phyloP scores from a whole-genome alignment of 2,797 vertebrate species.

The Neosalanx taihuensis region DNA sequence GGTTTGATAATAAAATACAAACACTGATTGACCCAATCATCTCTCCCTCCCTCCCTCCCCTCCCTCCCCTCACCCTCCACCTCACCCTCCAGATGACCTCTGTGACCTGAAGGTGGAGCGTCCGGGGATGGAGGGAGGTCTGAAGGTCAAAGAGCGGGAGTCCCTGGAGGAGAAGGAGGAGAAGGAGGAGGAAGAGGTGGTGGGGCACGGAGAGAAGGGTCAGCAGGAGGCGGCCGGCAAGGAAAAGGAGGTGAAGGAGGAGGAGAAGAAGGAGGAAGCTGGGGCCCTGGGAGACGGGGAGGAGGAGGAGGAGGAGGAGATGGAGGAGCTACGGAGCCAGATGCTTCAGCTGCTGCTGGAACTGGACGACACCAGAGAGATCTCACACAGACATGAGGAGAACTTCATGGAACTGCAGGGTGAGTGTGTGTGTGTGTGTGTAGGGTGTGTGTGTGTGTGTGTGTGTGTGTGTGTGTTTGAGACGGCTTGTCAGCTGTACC shows the following conservation, averaged over 20 bases:
- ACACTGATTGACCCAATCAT: not conserved
- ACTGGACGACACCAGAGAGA: slow-evolving; percentile 79
- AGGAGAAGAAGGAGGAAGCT: slow-evolving; percentile 20
- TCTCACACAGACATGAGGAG: slow-evolving; percentile 80
- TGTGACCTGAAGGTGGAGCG: slow-evolving; percentile 67
- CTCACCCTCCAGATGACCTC: slow-evolving; percentile 59
- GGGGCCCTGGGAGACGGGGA: not conserved
- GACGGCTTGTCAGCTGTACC: not conserved
- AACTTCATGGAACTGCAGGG: slow-evolving; percentile 79
- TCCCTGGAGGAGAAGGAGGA: slow-evolving; percentile 57
- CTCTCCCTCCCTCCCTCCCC: not conserved
- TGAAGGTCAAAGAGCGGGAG: slow-evolving; percentile 67
- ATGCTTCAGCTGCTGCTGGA: slow-evolving; percentile 79
- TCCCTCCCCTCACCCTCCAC: not conserved
- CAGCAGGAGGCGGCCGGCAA: slow-evolving; percentile 57
- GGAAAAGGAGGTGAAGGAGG: slow-evolving; percentile 52
- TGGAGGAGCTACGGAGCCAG: slow-evolving; percentile 75
- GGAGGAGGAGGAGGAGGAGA: slow-evolving; percentile 61
- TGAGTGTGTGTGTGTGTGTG: slow-evolving; percentile 43
- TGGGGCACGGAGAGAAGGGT: slow-evolving; percentile 54
- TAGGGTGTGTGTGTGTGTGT: slow-evolving; percentile 9
- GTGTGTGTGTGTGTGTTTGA: slow-evolving; percentile 23
- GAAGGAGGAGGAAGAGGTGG: slow-evolving; percentile 45
- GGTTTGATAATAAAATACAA: not conserved
- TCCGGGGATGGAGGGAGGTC: slow-evolving; percentile 47